phyloP scores from a whole-genome alignment of 2,888 invertebrate species.

The Eupeodes latifasciatus region DNA sequence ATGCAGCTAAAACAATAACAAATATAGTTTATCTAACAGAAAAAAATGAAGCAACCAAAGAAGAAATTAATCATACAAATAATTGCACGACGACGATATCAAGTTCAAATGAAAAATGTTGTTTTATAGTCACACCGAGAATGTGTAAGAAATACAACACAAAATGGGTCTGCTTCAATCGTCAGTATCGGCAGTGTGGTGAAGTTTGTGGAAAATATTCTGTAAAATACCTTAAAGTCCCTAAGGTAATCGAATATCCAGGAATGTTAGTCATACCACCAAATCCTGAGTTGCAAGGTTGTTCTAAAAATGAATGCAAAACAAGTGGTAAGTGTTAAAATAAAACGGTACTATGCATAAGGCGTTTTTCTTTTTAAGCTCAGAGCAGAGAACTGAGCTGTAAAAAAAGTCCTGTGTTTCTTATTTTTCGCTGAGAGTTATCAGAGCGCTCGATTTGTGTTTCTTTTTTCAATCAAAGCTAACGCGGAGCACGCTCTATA shows the following conservation, averaged over 20 bases:
- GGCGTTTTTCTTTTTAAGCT: too few species aligned
- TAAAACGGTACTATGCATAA: too few species aligned
- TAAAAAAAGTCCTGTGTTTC: too few species aligned
- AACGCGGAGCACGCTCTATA: too few species aligned
- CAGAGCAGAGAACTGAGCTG: too few species aligned
- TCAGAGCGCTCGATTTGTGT: too few species aligned
- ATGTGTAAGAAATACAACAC: conserved; percentile 57
- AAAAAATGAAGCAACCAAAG: conserved; percentile 11
- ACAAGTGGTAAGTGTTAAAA: conserved; percentile 28
- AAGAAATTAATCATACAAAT: not conserved
- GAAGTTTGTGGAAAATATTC: conserved; percentile 55
- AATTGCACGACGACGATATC: not conserved
- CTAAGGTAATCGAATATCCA: conserved; percentile 36
- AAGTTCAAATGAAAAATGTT: conserved; percentile 58
- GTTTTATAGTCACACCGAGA: conserved; percentile 69
- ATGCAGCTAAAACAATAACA: conserved; percentile 7
- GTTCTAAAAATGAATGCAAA: conserved; percentile 6
- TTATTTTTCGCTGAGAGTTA: too few species aligned
- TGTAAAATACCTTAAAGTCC: conserved; percentile 58
- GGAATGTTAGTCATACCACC: conserved; percentile 62
- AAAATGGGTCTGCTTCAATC: conserved; percentile 72
- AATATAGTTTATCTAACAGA: conserved; percentile 40
- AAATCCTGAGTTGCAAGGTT: conserved; percentile 45
- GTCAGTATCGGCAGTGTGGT: conserved; percentile 70
- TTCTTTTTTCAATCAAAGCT: too few species aligned